These are phyloP conservation scores for Hirtodrosophila histrioides DNA, from an alignment of 2,888 invertebrate species.

Conservation along the genomic window DNA sequence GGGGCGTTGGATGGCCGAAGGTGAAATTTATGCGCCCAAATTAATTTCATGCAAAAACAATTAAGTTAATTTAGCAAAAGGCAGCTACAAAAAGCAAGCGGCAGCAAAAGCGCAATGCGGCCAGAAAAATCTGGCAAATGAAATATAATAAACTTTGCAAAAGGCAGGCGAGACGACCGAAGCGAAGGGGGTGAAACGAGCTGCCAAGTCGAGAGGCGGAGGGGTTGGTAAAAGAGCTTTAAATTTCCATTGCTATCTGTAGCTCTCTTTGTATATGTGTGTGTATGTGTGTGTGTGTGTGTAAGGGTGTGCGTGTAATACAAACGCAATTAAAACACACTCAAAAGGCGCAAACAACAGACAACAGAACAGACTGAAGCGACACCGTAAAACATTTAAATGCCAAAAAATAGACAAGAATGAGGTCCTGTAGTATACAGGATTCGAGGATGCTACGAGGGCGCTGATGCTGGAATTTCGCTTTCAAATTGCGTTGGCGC, in stretches of 20 bases:
- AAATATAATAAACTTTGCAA: conserved; percentile 76
- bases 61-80: conserved; percentile 79
- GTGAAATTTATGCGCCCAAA: conserved; percentile 78
- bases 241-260: conserved; percentile 69
- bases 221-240: conserved; percentile 49
- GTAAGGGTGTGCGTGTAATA: conserved; percentile 68
- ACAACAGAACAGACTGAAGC: conserved; percentile 57
- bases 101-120: conserved; percentile 65
- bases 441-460: conserved; percentile 9
- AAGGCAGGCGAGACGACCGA: conserved; percentile 12
- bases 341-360: conserved; percentile 75
- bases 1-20: conserved; percentile 55
- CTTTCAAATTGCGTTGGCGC: conserved; percentile 77
- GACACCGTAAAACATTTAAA: conserved; percentile 79
- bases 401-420: conserved; percentile 74
- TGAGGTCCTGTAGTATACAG: conserved; percentile 14
- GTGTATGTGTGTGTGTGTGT: conserved; percentile 24
- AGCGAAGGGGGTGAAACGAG: neutral
- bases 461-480: conserved; percentile 63
- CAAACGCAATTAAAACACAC: conserved; percentile 80
- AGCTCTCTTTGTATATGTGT: conserved; percentile 16
- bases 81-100: conserved; percentile 25
- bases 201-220: neutral
- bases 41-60: conserved; percentile 80
- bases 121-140: conserved; percentile 74